Conservation (phyloP, 2,888 invertebrate genomes). For the Odontocerum albicorne region DNA sequence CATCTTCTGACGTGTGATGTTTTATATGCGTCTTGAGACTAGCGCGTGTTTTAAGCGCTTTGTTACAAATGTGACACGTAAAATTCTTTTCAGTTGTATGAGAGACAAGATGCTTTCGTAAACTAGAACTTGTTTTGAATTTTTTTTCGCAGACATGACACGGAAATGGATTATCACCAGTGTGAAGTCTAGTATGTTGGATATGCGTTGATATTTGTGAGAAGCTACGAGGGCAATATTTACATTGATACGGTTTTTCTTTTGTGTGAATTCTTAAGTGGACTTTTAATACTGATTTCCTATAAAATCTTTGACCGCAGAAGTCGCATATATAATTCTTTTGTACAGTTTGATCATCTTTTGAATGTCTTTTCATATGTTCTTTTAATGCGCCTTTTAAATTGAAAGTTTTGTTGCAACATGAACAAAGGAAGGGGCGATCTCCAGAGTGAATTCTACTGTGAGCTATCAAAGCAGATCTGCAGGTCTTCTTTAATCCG, state of each 20-base stretch:
- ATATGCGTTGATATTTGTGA: conserved; percentile 44
- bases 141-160: conserved; percentile 24
- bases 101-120: conserved; percentile 6
- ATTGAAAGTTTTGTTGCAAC: conserved; percentile 11
- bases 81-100: conserved; percentile 20
- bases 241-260: conserved; percentile 49
- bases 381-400: conserved; percentile 14
- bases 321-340: conserved; percentile 43
- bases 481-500: conserved; percentile 5
- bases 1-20: too few species aligned
- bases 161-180: conserved; percentile 21
- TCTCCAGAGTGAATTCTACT: conserved; percentile 23
- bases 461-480: conserved; percentile 21
- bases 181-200: conserved; percentile 45
- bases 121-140: conserved; percentile 6
- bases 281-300: conserved; percentile 45
- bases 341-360: background rate
- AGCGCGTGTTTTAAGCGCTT: too few species aligned
- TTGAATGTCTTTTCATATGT: conserved; percentile 6
- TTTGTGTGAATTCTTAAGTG: conserved; percentile 51
- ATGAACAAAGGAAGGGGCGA: conserved; percentile 14
- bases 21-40: too few species aligned
- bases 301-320: conserved; percentile 49
- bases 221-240: conserved; percentile 45
- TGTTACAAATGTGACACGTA: conserved; percentile 22